phyloP scores from a whole-genome alignment of 1,140 invertebrate species.

The Eurosta solidaginis region DNA sequence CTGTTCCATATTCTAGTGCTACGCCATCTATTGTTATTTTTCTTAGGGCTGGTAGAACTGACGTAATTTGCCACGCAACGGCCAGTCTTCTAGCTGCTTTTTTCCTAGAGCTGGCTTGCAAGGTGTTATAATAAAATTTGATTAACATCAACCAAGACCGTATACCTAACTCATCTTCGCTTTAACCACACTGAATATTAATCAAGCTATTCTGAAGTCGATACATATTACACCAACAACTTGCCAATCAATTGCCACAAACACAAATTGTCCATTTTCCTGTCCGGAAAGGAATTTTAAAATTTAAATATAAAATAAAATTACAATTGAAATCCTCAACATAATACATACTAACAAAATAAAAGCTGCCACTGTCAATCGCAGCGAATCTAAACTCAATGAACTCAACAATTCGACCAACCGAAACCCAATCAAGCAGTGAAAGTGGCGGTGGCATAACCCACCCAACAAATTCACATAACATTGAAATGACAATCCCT shows the following conservation, averaged over 20 bases:
- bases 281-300: constrained; percentile 58
- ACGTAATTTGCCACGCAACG: too few species aligned
- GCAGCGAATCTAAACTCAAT: constrained; percentile 8
- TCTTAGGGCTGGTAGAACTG: too few species aligned
- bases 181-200: background rate
- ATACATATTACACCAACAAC: background rate
- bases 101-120: too few species aligned
- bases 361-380: background rate
- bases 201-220: background rate
- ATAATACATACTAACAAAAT: constrained; percentile 27
- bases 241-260: constrained; percentile 59
- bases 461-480: too few species aligned
- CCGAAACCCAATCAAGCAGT: background rate
- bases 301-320: constrained; percentile 60
- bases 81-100: too few species aligned
- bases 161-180: background rate
- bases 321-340: constrained; percentile 56
- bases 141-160: too few species aligned
- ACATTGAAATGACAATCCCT: background rate
- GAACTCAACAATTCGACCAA: constrained; percentile 24
- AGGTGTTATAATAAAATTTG: too few species aligned
- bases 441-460: background rate
- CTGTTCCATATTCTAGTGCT: too few species aligned
- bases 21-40: too few species aligned
- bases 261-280: constrained; percentile 59